Conservation (phyloP, 1,140 invertebrate species). For the Drosophila tropicalis region DNA sequence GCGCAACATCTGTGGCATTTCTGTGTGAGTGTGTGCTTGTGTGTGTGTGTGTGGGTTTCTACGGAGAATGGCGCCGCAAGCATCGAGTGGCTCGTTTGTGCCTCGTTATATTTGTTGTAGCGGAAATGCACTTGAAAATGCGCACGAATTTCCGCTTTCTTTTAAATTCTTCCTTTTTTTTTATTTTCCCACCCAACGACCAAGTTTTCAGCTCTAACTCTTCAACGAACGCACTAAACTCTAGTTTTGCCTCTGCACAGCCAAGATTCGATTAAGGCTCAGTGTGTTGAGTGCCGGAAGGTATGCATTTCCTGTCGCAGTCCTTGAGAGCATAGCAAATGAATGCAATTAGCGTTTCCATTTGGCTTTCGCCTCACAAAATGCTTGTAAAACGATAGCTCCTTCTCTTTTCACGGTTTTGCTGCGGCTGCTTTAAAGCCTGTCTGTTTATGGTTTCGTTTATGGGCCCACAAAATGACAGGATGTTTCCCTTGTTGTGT, state of each 20-base stretch:
- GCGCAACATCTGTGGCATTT: conserved; percentile 19
- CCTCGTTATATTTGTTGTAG: conserved; percentile 41
- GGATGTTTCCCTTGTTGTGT: conserved; percentile 42
- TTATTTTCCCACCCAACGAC: neutral
- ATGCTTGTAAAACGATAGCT: conserved; percentile 6
- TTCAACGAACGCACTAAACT: neutral
- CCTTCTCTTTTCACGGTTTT: neutral
- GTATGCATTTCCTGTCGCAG: conserved; percentile 48
- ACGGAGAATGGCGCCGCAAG: conserved; percentile 34
- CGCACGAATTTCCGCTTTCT: conserved; percentile 61
- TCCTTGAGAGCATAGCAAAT: conserved; percentile 35
- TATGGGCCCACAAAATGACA: conserved; percentile 41
- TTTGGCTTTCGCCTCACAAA: conserved; percentile 8
- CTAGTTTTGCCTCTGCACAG: neutral
- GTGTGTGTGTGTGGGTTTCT: too few species aligned
- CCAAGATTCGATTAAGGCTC: conserved; percentile 28
- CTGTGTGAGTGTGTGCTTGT: too few species aligned
- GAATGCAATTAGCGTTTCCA: conserved; percentile 58
- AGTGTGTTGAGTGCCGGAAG: conserved; percentile 51
- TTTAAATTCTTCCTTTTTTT: conserved; percentile 18
- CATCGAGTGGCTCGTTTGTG: conserved; percentile 31
- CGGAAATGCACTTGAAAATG: conserved; percentile 73
- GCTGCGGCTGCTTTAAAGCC: neutral
- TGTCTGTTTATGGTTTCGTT: conserved; percentile 61
- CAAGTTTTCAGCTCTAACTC: neutral